Conservation (phyloP, 2,113 vertebrate genomes). For the Xenopus laevis region DNA sequence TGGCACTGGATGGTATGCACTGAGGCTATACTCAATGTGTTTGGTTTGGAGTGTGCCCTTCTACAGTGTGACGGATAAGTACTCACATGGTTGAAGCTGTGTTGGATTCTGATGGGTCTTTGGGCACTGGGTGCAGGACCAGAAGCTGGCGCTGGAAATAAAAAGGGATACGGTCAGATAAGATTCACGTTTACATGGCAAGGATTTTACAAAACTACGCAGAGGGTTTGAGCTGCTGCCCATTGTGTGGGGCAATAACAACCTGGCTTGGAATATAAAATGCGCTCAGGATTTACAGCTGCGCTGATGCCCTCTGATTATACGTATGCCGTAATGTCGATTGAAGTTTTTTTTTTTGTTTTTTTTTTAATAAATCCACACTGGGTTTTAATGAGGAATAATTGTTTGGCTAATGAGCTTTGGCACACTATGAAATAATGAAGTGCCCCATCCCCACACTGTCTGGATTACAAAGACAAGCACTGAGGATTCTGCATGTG, state of each 20-base stretch:
- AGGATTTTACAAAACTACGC: constrained; percentile 75
- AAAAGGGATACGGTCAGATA: constrained; percentile 65
- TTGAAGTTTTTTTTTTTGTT: constrained; percentile 67
- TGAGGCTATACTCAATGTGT: constrained; percentile 3
- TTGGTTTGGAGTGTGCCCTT: constrained; percentile 49
- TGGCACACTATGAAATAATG: constrained; percentile 85
- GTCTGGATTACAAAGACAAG: constrained; percentile 95
- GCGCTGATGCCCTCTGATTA: constrained; percentile 67
- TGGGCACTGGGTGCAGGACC: constrained; percentile 85
- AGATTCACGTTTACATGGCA: constrained; percentile 73
- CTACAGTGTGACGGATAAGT: constrained; percentile 60
- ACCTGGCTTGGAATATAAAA: constrained; percentile 66
- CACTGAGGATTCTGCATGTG: constrained; percentile 61
- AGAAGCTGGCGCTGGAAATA: constrained; percentile 80
- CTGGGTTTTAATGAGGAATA: constrained; percentile 77
- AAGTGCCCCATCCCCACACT: constrained; percentile 72
- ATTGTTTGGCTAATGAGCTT: constrained; percentile 94
- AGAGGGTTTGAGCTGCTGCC: constrained; percentile 31
- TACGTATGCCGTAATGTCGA: constrained; percentile 77
- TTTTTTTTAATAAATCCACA: constrained; percentile 67
- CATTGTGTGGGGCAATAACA: constrained; percentile 30
- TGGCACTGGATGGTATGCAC: constrained; percentile 62
- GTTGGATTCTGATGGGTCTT: constrained; percentile 74
- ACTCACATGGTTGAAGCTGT: constrained; percentile 68
- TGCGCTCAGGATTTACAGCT: constrained; percentile 72